Evolutionary conservation across 2,797 vertebrate genomes (phyloP), one percentile per base, ranked within the genome.

Genomic region (Oreortyx pictus): DNA sequence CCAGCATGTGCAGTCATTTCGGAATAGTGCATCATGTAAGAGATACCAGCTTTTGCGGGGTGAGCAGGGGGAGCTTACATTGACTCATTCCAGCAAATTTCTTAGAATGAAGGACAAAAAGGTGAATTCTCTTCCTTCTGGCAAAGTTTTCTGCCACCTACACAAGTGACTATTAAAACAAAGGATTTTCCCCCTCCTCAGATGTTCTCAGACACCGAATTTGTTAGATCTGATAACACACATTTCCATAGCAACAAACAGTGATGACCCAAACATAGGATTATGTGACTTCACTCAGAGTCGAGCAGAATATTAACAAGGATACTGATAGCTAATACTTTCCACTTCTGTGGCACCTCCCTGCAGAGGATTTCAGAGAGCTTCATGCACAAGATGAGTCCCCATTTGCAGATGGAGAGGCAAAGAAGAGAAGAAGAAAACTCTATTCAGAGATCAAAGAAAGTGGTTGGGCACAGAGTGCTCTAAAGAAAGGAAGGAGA

Each of bases 241-340:
- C 81, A 94, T 95, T 96, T 86, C 95, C 93, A 96, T 95, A 95
- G 96, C 95, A 96, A 96, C 95, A 95, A 92, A 95, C 39, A 94
- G 61, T 56, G 91, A 84, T 95, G 95, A 92, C 93, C 93, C 96
- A 96, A 95, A 95, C 96, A 96, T 78, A 91, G 95, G 93, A 95
- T 96, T 95, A 96, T 93, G 93, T 95, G 94, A 95, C 91, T 96
- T 95, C 93, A 88, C 86, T 86, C 60, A 16, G 87, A 96, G 93
- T 96, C 47, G 9, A 95, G 82, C 74, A 92, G 93, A 95, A 96
- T 95, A 96, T 95, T 92, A 95, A 94, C 91, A 92, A 95, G 94
- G 93, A 92, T 86, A 92, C 86, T 41, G 93, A 96, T 93, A 95
- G 90, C 94, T 96, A 95, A 93, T 93, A 94, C 85, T 94, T 96